Evolutionary conservation across 2,113 vertebrate species (phyloP).

Genomic region (Chrysochloris asiatica): DNA sequence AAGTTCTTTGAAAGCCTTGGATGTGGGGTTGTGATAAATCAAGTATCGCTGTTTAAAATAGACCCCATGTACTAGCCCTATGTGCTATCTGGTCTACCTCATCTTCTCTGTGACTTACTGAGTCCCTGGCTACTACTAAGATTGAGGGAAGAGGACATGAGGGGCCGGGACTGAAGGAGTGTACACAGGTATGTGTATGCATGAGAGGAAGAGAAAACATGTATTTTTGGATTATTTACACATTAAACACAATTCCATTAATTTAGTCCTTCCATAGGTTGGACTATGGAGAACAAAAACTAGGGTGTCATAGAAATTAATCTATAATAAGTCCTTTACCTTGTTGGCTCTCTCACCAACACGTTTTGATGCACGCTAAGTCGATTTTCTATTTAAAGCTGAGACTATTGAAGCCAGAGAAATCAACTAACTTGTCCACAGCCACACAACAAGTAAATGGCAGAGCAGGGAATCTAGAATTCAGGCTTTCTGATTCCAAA

Average conservation of each 20-base stretch:
- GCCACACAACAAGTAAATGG: neutral
- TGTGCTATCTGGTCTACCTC: slow-evolving; percentile 15
- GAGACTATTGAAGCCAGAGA: neutral
- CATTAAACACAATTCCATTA: neutral
- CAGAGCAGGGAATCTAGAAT: neutral
- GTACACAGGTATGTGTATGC: neutral
- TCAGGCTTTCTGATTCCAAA: neutral
- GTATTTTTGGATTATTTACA: slow-evolving; percentile 15
- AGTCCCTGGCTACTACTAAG: neutral
- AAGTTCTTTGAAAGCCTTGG: neutral
- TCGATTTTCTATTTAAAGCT: slow-evolving; percentile 19
- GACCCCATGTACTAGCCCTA: neutral
- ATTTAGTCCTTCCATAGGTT: neutral
- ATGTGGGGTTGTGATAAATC: neutral
- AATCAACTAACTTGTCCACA: neutral
- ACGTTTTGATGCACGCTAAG: neutral
- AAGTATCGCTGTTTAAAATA: neutral
- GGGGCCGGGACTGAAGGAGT: neutral
- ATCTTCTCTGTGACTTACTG: neutral
- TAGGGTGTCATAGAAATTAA: neutral
- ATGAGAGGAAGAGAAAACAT: neutral
- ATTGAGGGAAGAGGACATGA: neutral
- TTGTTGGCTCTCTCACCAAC: neutral
- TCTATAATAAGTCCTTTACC: neutral
- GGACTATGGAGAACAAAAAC: neutral